Base-by-base conservation (phyloP, 2,113 vertebrate genomes). In the Archocentrus centrarchus region DNA sequence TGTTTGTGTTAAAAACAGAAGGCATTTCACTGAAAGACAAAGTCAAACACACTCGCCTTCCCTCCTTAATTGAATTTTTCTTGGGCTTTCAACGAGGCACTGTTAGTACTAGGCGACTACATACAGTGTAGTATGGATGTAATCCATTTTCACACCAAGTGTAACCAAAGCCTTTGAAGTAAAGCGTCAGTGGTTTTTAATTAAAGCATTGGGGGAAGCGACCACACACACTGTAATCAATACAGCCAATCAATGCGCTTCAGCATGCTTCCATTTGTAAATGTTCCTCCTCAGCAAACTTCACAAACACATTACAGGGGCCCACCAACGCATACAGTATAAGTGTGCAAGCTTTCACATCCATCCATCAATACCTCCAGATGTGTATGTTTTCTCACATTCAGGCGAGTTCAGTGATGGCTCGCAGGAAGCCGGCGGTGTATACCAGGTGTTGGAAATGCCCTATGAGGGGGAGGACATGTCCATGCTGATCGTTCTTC, bases 321-420 rank as follows among this genome's bases (percentile, higher is more conserved):
- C 2, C 20, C 24, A n/a, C 20, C 6, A 10, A 3, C 18, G 75
- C 15, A 14, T 59, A 22, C 37, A 10, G 50, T 50, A n/a, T 35
- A 6, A 35, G 10, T 2, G 2, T 0, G 20, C 7, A 10, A 17
- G 8, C 30, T 5, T 61, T 58, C 27, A 1, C 24, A 39, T 77
- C 13, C 30, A 41, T 59, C 8, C 4, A 39, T 57, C 39, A 70
- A 22, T 41, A 73, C 66, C 17, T 24, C 24, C 18, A 9, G 15
- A 14, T 6, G 53, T 66, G 0, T 39, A 1, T 35, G n/a, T 62
- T 20, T 58, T 18, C 15, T n/a, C 47, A 41, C 44, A 10, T 47
- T 50, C 89, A 99, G 98, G 98, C n/a, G 98, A 99, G 92, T 99
- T 99, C 94, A 99, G 97, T 53, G 98, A 99, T 70, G 98, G 98